Conservation (phyloP, 2,797 vertebrate genomes). For the Xenopus petersii region DNA sequence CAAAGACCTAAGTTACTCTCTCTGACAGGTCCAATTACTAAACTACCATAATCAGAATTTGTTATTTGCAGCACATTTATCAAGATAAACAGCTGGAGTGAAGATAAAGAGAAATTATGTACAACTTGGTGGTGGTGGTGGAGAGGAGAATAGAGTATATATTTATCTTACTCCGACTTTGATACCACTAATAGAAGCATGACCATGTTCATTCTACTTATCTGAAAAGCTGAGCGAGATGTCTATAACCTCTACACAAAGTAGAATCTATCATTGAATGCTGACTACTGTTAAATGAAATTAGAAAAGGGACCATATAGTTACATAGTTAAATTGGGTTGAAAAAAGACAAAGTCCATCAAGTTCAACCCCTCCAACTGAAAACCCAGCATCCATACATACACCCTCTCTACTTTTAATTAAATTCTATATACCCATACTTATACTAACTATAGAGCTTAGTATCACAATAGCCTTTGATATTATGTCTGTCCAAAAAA, state of each 20-base stretch:
- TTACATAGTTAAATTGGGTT: no score
- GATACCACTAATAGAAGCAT: constrained; percentile 13
- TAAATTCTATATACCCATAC: no score
- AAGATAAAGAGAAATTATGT: constrained; percentile 28
- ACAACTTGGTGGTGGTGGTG: constrained; percentile 3
- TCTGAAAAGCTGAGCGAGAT: not conserved
- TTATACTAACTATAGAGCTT: no score
- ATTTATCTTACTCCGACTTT: constrained; percentile 24
- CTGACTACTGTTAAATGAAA: not conserved
- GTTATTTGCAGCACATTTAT: constrained; percentile 16
- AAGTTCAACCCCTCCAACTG: no score
- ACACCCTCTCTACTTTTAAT: no score
- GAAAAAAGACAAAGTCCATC: no score
- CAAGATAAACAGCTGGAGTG: constrained; percentile 23
- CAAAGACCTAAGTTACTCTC: constrained; percentile 2
- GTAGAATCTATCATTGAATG: not conserved
- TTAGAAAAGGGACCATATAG: no score
- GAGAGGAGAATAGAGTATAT: constrained; percentile 3
- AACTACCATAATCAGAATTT: constrained; percentile 20
- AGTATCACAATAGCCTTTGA: no score
- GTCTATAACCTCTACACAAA: not conserved
- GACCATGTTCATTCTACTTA: constrained; percentile 8
- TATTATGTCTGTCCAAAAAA: no score
- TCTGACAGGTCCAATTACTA: constrained; percentile 19
- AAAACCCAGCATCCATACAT: no score